A percentile compares a stretch with the other conserved stretches of the same genome.
These are phyloP conservation scores for Drosophila testacea DNA, from an alignment of 2,888 invertebrate genomes.

Conservation along the genomic window DNA sequence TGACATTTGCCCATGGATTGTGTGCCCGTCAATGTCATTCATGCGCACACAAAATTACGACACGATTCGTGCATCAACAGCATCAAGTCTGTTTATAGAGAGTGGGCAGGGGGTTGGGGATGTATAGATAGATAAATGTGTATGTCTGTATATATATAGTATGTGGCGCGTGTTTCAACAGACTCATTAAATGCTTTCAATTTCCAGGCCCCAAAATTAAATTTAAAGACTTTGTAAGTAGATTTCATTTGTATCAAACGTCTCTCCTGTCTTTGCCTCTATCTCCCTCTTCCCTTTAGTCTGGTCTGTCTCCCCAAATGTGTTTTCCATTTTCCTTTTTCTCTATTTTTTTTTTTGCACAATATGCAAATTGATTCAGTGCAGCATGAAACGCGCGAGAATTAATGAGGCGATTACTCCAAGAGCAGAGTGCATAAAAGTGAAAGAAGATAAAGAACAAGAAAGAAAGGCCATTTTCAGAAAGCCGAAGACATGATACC, in stretches of 20 bases:
- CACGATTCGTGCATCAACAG: conserved; percentile 48
- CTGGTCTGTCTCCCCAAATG: background rate
- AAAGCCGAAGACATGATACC: no score
- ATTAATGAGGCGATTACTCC: conserved; percentile 82
- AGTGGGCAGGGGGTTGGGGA: background rate
- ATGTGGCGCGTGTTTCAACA: conserved; percentile 58
- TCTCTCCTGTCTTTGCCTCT: conserved; percentile 10
- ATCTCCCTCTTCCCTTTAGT: background rate
- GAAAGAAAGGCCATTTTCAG: no score
- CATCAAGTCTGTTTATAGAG: conserved; percentile 46
- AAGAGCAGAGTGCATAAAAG: conserved; percentile 49
- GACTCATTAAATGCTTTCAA: conserved; percentile 74
- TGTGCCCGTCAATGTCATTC: conserved; percentile 57
- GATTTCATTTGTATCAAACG: conserved; percentile 56
- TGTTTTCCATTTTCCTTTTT: conserved; percentile 32
- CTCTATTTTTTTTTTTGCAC: conserved; percentile 58
- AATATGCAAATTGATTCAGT: conserved; percentile 80
- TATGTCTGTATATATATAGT: conserved; percentile 2
- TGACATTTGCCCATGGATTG: conserved; percentile 72
- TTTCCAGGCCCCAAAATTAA: conserved; percentile 64
- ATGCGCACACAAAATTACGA: conserved; percentile 56
- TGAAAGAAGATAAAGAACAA: conserved; percentile 15
- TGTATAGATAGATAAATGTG: conserved; percentile 11
- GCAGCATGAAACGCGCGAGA: conserved; percentile 79
- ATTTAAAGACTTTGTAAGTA: conserved; percentile 79